Base-by-base conservation (phyloP, 35 echinoderm and acorn worm species). In the Patiria miniata region DNA sequence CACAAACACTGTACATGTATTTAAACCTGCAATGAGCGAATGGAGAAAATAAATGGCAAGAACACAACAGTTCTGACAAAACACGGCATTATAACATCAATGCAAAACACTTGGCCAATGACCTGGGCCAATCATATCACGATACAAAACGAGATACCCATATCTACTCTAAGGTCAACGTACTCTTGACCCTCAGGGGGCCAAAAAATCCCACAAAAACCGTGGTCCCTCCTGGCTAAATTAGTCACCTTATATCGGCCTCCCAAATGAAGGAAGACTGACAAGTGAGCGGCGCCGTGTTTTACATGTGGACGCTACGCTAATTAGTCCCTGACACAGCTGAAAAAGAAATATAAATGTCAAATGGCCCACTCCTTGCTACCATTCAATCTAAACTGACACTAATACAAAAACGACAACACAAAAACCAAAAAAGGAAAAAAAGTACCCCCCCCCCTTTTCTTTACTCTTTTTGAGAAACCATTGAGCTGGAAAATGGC, bases 401-500 rank as follows among this genome's bases (percentile, higher is more conserved):
- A 73, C 65, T 23, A 36, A 73, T 68, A 32, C 8, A 68, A 23
- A 68, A 68, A 68, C 0, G 60, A 28, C 14, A 9, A 1, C 21
- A 23, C 60, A 19, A 65, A 32, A 4, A 47, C 23, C 28, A 73
- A 73, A 30, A 30, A 36, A 8, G 9, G 29, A 73, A 73, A 30
- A 10, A 36, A 30, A 69, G 61, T 12, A 47, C 42, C 42, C 12
- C 61, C 14, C 14, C 8, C 61, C 34, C 34, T 69, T 69, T 1
- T 36, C 8, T 29, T 0, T 29, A 2, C 34, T 36, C 28, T 8
- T 30, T 69, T 69, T 69, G 23, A 34, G 61, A 69, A 69, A 26
- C 7, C 61, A 34, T 34, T 69, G 23, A 73, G 65, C 65, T 73
- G 65, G 65, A 73, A 73, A 73, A 73, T 73, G 26, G 65, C 23